Evolutionary conservation across 30 jellyfish, hydroid and myxozoan genomes (phyloP), one percentile per base, ranked within the genome.

Genomic region (Aurelia sp.): DNA sequence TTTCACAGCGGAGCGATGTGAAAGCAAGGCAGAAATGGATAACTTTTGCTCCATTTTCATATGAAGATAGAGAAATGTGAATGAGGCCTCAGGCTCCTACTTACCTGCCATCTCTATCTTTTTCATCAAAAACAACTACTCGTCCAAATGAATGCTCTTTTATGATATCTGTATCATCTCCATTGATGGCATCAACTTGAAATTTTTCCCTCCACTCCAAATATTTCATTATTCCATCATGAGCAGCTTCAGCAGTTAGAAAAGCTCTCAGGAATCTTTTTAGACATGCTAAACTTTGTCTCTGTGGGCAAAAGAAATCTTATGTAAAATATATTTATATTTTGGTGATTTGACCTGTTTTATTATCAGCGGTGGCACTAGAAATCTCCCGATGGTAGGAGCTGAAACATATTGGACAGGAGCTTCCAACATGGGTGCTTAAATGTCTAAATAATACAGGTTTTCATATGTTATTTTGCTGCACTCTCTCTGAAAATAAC

Each of bases 171-270:
- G 87, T 62, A 67, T 86, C 96, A 62, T 90, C 78, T 66, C 38
- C 71, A 44, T 75, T 19, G 15, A 95, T 15, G 1, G 93, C 67
- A 65, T 90, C 97, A 16, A 95, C 98, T 15, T 74, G 79, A 79
- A 63, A 95, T 67, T 95, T 76, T 5, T 68, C 91, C 31, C 99
- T 92, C 99, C 99, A 95, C 47, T 89, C 88, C 38, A 92, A 63
- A 31, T 70, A 89, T 21, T 75, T 66, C 27, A 78, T 5, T 5
- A 95, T 48, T 57, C 97, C 99, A 18, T 63, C 88, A 38, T 59
- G 66, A 3, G 98, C 76, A 12, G 84, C 97, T 67, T 95, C 83
- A 5, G 96, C 92, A n/a, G 97, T 89, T 21, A 85, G 33, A 44
- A 52, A 68, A 10, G 97, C 97, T 63, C 90, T 64, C 51, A 95